A percentile compares a stretch with the other conserved stretches of the same genome.
phyloP scores from a whole-genome alignment of 1,140 invertebrate genomes.

The Heliconius eleuchia region DNA sequence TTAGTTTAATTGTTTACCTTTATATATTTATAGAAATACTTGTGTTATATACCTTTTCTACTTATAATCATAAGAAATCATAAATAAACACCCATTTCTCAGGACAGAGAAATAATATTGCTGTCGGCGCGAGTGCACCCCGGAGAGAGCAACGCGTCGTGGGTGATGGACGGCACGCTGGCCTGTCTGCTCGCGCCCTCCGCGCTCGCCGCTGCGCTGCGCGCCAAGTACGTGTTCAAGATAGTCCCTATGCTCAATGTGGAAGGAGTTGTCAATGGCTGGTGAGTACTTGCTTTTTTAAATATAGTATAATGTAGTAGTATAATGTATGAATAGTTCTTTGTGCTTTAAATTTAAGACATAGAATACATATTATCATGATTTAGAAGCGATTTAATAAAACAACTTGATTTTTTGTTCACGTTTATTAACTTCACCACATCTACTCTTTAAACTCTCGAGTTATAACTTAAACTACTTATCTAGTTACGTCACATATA shows the following conservation, averaged over 20 bases:
- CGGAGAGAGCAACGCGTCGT: slow-evolving; percentile 93
- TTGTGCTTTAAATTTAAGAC: no score
- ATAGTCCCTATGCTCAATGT: slow-evolving; percentile 94
- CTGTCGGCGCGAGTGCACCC: slow-evolving; percentile 93
- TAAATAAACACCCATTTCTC: slow-evolving; percentile 16
- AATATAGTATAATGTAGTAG: no score
- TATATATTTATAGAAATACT: no score
- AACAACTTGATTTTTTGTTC: background rate
- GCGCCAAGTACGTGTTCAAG: slow-evolving; percentile 91
- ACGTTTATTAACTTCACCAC: slow-evolving; percentile 75
- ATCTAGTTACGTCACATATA: slow-evolving; percentile 76
- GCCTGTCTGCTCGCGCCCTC: slow-evolving; percentile 85
- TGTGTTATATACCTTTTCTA: background rate
- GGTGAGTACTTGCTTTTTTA: slow-evolving; percentile 82
- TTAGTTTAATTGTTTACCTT: no score
- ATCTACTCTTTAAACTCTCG: slow-evolving; percentile 77
- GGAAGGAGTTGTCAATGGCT: slow-evolving; percentile 94
- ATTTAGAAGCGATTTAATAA: background rate
- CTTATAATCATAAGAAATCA: background rate
- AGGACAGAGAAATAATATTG: slow-evolving; percentile 88
- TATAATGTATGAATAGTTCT: no score
- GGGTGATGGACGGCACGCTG: slow-evolving; percentile 93
- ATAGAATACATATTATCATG: no score
- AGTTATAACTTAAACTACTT: slow-evolving; percentile 77
- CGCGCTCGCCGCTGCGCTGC: slow-evolving; percentile 82